Evolutionary conservation across 2,888 invertebrate species (phyloP).

Genomic region (Tipula unca): DNA sequence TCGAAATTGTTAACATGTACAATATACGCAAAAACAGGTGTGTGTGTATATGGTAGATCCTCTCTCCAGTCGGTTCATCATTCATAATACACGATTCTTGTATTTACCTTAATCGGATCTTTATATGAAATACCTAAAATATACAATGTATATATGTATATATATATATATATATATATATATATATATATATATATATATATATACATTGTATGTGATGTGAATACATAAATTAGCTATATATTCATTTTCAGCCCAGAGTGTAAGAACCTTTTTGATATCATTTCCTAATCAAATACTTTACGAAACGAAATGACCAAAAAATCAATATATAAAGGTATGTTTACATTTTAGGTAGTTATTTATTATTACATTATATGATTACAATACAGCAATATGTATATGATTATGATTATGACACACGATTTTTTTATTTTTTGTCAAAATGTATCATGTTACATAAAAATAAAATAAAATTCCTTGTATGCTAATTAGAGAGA

Average conservation of each 20-base stretch:
- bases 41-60: neutral
- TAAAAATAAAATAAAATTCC: constrained; percentile 14
- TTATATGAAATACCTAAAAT: neutral
- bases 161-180: no score
- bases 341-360: neutral
- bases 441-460: constrained; percentile 14
- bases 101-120: neutral
- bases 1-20: neutral
- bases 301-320: neutral
- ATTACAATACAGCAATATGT: neutral
- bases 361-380: neutral
- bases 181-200: no score
- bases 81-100: neutral
- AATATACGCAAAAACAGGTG: neutral
- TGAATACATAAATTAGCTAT: neutral
- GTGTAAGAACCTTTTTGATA: neutral
- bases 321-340: neutral
- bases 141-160: neutral
- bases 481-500: constrained; percentile 14
- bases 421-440: neutral
- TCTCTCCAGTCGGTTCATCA: neutral
- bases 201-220: neutral
- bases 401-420: neutral
- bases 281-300: neutral
- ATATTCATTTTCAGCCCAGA: neutral